These are phyloP conservation scores for Drosophila kuntzei DNA, from an alignment of 2,888 invertebrate species.

Conservation along the genomic window DNA sequence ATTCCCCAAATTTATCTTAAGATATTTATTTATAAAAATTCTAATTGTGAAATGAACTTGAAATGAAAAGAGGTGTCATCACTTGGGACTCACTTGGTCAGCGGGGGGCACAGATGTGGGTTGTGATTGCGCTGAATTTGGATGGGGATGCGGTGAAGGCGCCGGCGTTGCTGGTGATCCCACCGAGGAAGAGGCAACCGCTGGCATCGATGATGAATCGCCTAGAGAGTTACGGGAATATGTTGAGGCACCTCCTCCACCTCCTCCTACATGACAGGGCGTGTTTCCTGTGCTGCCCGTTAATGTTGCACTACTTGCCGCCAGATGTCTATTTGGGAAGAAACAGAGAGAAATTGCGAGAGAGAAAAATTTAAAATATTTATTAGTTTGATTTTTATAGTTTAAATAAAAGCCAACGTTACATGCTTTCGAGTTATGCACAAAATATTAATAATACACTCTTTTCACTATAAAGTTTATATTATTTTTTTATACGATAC, in stretches of 20 bases:
- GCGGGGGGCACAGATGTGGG: conserved; percentile 89
- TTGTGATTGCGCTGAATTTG: conserved; percentile 88
- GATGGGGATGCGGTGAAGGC: conserved; percentile 89
- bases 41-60: background rate
- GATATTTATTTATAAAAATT: no score
- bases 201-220: conserved; percentile 79
- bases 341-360: background rate
- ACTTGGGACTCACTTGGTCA: conserved; percentile 84
- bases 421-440: conserved; percentile 53
- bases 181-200: conserved; percentile 85
- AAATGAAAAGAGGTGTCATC: conserved; percentile 12
- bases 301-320: conserved; percentile 86
- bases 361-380: background rate
- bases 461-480: no score
- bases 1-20: no score
- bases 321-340: conserved; percentile 57
- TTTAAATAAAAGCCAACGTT: background rate
- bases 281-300: conserved; percentile 85
- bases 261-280: conserved; percentile 74
- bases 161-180: conserved; percentile 89
- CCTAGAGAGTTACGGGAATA: conserved; percentile 87
- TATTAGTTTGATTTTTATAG: conserved; percentile 11
- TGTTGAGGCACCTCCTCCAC: conserved; percentile 87
- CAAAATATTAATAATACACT: conserved; percentile 20
- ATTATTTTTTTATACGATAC: no score